Evolutionary conservation across 2,888 invertebrate species (phyloP), one percentile per base, ranked within the genome.

Genomic region (Anthrax anthrax): DNA sequence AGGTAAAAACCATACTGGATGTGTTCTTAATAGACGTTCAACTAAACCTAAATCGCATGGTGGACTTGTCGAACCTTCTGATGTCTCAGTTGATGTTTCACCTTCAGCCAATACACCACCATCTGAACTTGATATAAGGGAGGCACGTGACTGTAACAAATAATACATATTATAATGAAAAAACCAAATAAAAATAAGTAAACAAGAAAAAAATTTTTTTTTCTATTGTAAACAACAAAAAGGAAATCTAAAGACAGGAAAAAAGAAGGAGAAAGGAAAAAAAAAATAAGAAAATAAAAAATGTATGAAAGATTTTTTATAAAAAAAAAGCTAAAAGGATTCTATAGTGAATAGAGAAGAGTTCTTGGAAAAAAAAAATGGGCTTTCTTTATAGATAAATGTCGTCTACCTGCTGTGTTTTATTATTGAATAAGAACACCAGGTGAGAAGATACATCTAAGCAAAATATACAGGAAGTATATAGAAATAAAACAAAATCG

Each of bases 1-100:
- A 1, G 92, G 89, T 51, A 95, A 74, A 68, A 89, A 94, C 96
- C 96, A 96, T 59, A 96, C 88, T 39, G 92, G 89, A 70, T 94
- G 91, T 32, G 90, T 88, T 54, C 90, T 77, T 61, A 90, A 81
- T 56, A 95, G 76, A 53, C 92, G 76, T 67, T 95, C 94, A 61
- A 89, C 74, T 53, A 90, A 71, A 18, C 84, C 82, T 61, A 90
- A 83, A 71, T 84, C 85, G 65, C 88, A 89, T 52, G 86, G 84
- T 52, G 82, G 81, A 47, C 77, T 78, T 44, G 61, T 58, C 44
- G 64, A 60, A 53, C 71, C 73, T 39, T 74, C 74, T 9, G 77
- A 76, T 55, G 75, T 75, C 60, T 77, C 77, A 27, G 76, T 77
- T 55, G 77, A 77, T 12, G 77, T 77, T 59, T 77, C 77, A 57